Conservation (phyloP, 2,113 vertebrate species). For the Picathartes gymnocephalus region DNA sequence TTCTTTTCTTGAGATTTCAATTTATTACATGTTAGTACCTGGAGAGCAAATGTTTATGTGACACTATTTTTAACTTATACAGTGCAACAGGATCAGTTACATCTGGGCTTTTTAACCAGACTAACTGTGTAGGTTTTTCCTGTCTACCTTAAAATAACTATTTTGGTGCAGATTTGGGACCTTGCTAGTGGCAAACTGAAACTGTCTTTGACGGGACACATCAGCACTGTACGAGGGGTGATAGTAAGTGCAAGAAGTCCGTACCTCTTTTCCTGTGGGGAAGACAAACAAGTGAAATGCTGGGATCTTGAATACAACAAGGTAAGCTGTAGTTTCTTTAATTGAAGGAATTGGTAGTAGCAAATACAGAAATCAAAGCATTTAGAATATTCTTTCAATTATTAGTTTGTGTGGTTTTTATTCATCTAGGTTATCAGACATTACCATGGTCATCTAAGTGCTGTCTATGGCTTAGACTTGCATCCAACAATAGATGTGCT, state of each 20-base stretch:
- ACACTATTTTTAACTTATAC: not conserved
- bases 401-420: not conserved
- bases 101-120: not conserved
- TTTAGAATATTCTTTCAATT: not conserved
- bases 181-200: constrained; percentile 95
- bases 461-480: constrained; percentile 92
- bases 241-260: constrained; percentile 92
- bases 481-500: constrained; percentile 96
- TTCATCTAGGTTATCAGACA: constrained; percentile 90
- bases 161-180: constrained; percentile 90
- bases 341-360: not conserved
- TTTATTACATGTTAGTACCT: not conserved
- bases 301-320: constrained; percentile 99
- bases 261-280: constrained; percentile 96
- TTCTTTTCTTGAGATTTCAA: not conserved
- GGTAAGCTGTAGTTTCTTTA: constrained; percentile 59
- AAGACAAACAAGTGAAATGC: constrained; percentile 98
- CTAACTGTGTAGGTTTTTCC: not conserved
- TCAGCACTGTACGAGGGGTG: constrained; percentile 94
- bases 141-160: not conserved
- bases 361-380: not conserved
- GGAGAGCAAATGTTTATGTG: not conserved
- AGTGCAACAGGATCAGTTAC: not conserved
- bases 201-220: constrained; percentile 93
- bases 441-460: constrained; percentile 96